Conservation (phyloP, 2,113 vertebrate species). For the Anseranas semipalmata region DNA sequence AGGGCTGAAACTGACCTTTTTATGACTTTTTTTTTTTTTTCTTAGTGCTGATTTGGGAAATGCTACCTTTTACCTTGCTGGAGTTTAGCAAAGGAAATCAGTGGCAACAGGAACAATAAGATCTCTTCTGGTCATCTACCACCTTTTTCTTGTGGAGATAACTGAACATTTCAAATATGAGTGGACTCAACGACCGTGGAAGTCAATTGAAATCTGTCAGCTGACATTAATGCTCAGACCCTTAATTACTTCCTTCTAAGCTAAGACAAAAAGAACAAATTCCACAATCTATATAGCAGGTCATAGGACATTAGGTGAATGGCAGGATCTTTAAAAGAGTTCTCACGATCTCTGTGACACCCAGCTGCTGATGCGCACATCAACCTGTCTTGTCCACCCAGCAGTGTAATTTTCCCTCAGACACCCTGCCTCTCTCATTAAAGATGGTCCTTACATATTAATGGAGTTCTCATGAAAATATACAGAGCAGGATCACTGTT, state of each 20-base stretch:
- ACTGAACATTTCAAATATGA: neutral
- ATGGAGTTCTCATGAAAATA: neutral
- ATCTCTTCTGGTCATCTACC: neutral
- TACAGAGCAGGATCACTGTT: neutral
- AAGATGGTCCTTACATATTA: neutral
- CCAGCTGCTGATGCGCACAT: neutral
- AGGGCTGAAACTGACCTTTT: neutral
- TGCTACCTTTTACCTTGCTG: neutral
- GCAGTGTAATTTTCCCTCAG: neutral
- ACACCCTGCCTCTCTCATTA: neutral
- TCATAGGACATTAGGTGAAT: neutral
- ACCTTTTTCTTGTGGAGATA: neutral
- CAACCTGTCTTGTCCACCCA: neutral
- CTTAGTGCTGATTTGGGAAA: neutral
- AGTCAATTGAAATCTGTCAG: neutral
- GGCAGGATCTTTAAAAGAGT: neutral
- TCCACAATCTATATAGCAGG: neutral
- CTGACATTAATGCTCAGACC: neutral
- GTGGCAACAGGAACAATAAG: neutral
- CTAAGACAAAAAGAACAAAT: neutral
- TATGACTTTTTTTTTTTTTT: neutral
- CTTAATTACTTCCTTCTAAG: neutral
- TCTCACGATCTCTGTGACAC: neutral
- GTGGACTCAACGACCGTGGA: neutral
- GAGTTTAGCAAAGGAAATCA: neutral